Base-by-base conservation (phyloP, 2,113 vertebrate genomes). In the Cyanocitta stelleri region DNA sequence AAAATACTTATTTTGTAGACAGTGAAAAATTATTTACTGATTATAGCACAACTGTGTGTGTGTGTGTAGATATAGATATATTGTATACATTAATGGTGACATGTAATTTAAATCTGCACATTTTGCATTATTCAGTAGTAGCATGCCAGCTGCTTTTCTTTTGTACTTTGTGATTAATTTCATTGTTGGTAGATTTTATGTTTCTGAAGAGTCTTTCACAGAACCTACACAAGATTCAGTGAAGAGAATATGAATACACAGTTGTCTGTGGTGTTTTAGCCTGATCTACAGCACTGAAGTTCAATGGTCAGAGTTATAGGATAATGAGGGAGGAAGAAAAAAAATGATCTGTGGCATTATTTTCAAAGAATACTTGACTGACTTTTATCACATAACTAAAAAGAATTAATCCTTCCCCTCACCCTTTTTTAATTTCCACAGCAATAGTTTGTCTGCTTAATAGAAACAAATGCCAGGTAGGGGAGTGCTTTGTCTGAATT, bases 111-210 rank as follows among this genome's bases (percentile, higher is more conserved):
- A 97, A 97, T 97, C 95, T 92, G 90, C 91, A 95, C 90, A 88
- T 94, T 97, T 97, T 95, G 85, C 92, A 97, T 97, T 97, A 97
- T 97, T 97, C 96, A 97, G 88, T 85, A 95, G 96, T 94, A 94
- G 90, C 92, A 90, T 97, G 71, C 89, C 95, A 97, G 94, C 95
- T 98, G 96, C 91, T 97, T 98, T 98, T 96, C 96, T 96, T 97
- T 97, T 97, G 93, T 97, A 96, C 83, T 94, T 96, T 96, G 85
- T 97, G 96, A 98, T 98, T 98, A 96, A 98, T 97, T 97, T 98
- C 96, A 96, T 97, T 97, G 97, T 97, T 95, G 67, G 82, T 92
- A 97, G 93, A 97, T 97, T 98, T 98, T 97, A 95, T 96, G 95
- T 97, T 98, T 97, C 95, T 95, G 83, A 95, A 96, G 96, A 94